Conservation (phyloP, 37 sponge, comb jelly and placozoan genomes). For the Oopsacas minuta region DNA sequence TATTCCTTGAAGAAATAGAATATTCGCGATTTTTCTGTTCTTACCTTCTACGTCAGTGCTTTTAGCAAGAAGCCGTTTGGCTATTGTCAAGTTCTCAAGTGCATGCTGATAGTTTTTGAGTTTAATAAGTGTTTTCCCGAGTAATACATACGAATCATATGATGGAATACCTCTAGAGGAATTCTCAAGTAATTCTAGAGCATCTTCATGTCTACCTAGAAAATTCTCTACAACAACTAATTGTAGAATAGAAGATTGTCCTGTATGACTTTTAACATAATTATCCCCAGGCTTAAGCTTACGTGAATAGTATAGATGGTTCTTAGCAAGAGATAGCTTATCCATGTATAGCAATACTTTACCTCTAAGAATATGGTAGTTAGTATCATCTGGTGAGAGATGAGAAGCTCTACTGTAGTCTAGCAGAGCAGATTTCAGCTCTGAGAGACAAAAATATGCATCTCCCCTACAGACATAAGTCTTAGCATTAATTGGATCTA, state of each 20-base stretch:
- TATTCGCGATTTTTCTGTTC: background rate
- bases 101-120: constrained; percentile 37
- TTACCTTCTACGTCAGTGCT: background rate
- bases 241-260: background rate
- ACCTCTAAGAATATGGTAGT: constrained; percentile 43
- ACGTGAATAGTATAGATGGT: constrained; percentile 20
- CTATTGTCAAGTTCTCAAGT: constrained; percentile 37
- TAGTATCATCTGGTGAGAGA: constrained; percentile 38
- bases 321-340: constrained; percentile 38
- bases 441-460: constrained; percentile 26
- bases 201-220: constrained; percentile 68
- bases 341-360: constrained; percentile 48
- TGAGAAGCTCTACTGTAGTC: constrained; percentile 78
- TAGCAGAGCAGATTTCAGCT: constrained; percentile 42
- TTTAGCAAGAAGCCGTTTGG: constrained; percentile 36
- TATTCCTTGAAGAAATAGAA: constrained; percentile 49
- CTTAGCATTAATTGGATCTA: constrained; percentile 63
- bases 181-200: background rate
- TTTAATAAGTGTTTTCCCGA: constrained; percentile 55
- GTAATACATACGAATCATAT: constrained; percentile 22
- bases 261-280: background rate
- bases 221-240: constrained; percentile 60
- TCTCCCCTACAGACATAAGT: constrained; percentile 78
- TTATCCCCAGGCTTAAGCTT: background rate
- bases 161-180: background rate